Evolutionary conservation across 1,140 invertebrate genomes (phyloP).

Genomic region (Pogonus chalceus): DNA sequence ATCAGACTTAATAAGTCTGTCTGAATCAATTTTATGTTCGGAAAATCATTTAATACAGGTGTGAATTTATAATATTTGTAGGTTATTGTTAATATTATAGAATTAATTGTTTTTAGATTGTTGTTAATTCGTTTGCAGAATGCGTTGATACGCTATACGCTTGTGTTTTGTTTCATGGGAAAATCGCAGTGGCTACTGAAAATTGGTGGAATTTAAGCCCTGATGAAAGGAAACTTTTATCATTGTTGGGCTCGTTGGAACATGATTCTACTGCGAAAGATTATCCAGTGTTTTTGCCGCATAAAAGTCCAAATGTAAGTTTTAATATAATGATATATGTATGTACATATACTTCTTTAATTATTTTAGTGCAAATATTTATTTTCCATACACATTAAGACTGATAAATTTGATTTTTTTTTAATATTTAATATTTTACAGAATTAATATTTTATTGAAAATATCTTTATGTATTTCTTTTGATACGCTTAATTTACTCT

Average conservation of each 20-base stretch:
- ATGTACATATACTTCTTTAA: too few species aligned
- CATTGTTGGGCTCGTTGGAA: constrained; percentile 52
- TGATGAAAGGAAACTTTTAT: constrained; percentile 62
- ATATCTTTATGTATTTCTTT: constrained; percentile 20
- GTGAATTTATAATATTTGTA: constrained; percentile 17
- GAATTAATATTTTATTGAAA: constrained; percentile 5
- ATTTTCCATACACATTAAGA: too few species aligned
- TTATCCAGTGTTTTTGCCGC: constrained; percentile 69
- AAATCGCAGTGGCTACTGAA: constrained; percentile 63
- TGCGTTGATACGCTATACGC: constrained; percentile 66
- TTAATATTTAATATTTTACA: constrained; percentile 8
- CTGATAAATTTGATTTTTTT: constrained; percentile 6
- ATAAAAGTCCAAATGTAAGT: constrained; percentile 70
- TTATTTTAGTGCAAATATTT: background rate
- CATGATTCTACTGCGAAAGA: constrained; percentile 57
- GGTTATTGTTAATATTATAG: constrained; percentile 2
- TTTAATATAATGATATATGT: background rate
- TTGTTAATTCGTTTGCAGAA: constrained; percentile 65
- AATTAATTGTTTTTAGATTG: constrained; percentile 48
- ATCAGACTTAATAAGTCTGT: constrained; percentile 50
- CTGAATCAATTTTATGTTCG: constrained; percentile 53
- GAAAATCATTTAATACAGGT: constrained; percentile 67
- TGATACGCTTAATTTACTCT: too few species aligned
- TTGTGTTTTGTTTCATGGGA: constrained; percentile 64
- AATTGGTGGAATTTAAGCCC: constrained; percentile 66